Base-by-base conservation (phyloP, 2,797 vertebrate species). In the Pseudochirops corinnae region DNA sequence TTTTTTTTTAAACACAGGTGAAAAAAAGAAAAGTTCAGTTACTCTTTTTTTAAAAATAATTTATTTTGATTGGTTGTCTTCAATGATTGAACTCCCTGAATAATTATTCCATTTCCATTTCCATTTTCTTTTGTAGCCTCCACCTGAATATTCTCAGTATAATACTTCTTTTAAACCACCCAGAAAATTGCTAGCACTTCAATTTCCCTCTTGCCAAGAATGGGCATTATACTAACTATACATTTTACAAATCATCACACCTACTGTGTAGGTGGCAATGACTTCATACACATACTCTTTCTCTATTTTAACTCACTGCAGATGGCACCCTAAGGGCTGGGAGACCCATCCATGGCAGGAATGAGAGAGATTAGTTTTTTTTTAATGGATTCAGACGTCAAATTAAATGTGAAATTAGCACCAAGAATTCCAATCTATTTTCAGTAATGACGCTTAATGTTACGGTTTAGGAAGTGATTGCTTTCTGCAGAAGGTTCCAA, bases 361-460 rank as follows among this genome's bases (percentile, higher is more conserved):
- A 55, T 95, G 62, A 94, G 97, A 92, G 55, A 93, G 55, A 97
- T 94, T 57, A 91, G 18, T 55, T 56, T 28, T 74, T 74, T 60
- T 29, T 62, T 92, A 58, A 93, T 95, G 56, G 90, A 90, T 97
- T 92, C 50, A 94, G 94, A 58, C 14, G 91, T 39, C n/a, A 96
- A 96, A 96, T 97, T 97, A 96, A 90, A 95, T 95, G 91, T 74
- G 56, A 95, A 95, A 97, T 91, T 93, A 97, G 56, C 93, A 95
- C 91, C 97, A 92, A 98, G 97, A 56, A 90, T 90, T 95, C 55
- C 92, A 55, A 94, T 97, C 96, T 93, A 93, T 93, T 98, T 98
- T 29, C 74, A 94, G 52, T 95, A 95, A 97, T 93, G 67, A 95
- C 87, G 56, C 94, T 97, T 94, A 97, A 90, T 87, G 21, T 57